phyloP scores from a whole-genome alignment of 1,140 invertebrate species.

The Drosophila oshimai region DNA sequence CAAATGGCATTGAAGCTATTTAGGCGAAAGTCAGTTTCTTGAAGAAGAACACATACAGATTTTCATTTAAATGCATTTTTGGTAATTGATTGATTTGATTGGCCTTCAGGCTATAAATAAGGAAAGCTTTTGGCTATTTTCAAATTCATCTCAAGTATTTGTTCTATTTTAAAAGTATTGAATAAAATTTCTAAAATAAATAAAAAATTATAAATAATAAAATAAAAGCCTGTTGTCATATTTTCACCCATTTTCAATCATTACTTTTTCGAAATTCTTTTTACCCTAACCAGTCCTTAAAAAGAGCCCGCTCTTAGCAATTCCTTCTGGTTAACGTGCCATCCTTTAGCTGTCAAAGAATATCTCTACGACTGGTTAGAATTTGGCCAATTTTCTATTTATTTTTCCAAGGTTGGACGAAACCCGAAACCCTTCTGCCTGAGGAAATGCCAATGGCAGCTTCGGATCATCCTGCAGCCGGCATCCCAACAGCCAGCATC shows the following conservation, averaged over 20 bases:
- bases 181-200: too few species aligned
- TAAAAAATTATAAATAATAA: too few species aligned
- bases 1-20: neutral
- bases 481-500: neutral
- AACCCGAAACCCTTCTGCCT: constrained; percentile 14
- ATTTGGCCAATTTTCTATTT: neutral
- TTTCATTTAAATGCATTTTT: neutral
- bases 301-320: too few species aligned
- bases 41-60: neutral
- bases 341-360: neutral
- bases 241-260: too few species aligned
- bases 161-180: too few species aligned
- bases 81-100: neutral
- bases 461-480: constrained; percentile 14
- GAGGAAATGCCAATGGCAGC: constrained; percentile 29
- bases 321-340: constrained; percentile 7
- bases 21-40: too few species aligned
- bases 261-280: too few species aligned
- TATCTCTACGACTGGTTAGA: neutral
- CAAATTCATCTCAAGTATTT: too few species aligned
- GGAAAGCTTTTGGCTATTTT: too few species aligned
- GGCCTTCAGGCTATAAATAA: neutral
- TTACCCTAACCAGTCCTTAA: too few species aligned
- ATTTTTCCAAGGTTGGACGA: constrained; percentile 3
- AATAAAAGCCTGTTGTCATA: too few species aligned